phyloP scores from a whole-genome alignment of 2,797 vertebrate species.

The Emydoidea blandingii region DNA sequence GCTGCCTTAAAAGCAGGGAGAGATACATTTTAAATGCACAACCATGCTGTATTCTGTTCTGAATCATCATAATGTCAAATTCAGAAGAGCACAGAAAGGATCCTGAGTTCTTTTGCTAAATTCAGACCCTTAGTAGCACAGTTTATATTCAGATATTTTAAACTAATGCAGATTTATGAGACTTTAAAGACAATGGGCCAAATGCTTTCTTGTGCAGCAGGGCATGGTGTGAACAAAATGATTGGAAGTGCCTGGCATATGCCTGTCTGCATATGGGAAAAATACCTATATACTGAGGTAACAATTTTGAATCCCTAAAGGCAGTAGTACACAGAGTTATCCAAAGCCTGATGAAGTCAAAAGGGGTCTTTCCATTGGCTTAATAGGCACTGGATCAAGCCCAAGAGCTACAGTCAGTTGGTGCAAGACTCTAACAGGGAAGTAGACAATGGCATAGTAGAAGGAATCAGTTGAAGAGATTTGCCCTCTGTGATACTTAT shows the following conservation, averaged over 20 bases:
- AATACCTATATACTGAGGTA: background rate
- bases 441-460: background rate
- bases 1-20: background rate
- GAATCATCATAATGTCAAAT: background rate
- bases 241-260: background rate
- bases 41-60: constrained; percentile 2
- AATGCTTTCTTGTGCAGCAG: constrained; percentile 30
- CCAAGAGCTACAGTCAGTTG: background rate
- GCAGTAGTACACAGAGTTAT: background rate
- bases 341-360: background rate
- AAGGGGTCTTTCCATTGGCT: constrained; percentile 8
- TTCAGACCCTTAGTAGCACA: constrained; percentile 61
- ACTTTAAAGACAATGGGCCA: constrained; percentile 66
- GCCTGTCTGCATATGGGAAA: constrained; percentile 31
- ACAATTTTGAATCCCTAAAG: background rate
- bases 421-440: background rate
- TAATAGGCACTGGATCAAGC: background rate
- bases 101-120: constrained; percentile 40
- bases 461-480: background rate
- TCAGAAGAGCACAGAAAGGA: constrained; percentile 25
- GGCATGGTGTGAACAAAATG: background rate
- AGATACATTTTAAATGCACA: constrained; percentile 3
- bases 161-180: constrained; percentile 74
- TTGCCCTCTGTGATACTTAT: background rate
- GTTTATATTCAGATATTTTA: constrained; percentile 73